These are phyloP conservation scores for Xestia sexstrigata DNA, from an alignment of 2,888 invertebrate species.

Conservation along the genomic window DNA sequence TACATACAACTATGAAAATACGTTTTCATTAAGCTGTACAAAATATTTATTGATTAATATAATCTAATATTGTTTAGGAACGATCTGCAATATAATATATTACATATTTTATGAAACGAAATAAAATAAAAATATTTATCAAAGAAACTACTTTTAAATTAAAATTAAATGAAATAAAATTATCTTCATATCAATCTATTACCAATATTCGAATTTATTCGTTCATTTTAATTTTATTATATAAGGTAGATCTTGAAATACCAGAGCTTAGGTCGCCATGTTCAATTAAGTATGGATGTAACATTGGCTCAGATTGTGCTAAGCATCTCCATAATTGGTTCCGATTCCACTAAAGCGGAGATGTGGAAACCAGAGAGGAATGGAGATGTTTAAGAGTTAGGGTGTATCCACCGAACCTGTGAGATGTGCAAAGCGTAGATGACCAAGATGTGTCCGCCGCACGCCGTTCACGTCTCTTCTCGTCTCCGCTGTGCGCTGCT, in stretches of 20 bases:
- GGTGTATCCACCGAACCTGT: background rate
- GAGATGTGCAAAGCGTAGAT: background rate
- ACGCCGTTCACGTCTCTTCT: background rate
- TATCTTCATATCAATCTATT: slow-evolving; percentile 50
- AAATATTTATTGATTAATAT: slow-evolving; percentile 34
- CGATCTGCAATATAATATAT: slow-evolving; percentile 57
- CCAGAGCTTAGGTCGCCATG: slow-evolving; percentile 14
- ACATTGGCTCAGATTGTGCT: background rate
- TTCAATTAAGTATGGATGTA: slow-evolving; percentile 4
- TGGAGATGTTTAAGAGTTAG: background rate
- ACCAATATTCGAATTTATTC: slow-evolving; percentile 42
- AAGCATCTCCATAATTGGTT: background rate
- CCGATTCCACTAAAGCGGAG: background rate
- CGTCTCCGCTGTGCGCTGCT: background rate
- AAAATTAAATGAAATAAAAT: slow-evolving; percentile 32
- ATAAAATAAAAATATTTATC: slow-evolving; percentile 21
- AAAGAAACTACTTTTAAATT: slow-evolving; percentile 24
- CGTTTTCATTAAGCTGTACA: slow-evolving; percentile 20
- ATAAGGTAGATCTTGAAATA: slow-evolving; percentile 15
- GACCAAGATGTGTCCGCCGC: background rate
- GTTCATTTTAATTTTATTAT: slow-evolving; percentile 34
- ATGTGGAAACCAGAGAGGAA: background rate
- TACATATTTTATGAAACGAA: slow-evolving; percentile 20
- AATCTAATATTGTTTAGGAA: slow-evolving; percentile 34
- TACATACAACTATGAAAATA: slow-evolving; percentile 10